Evolutionary conservation across 1,140 invertebrate species (phyloP).

Genomic region (Aphelinus atriplicis): DNA sequence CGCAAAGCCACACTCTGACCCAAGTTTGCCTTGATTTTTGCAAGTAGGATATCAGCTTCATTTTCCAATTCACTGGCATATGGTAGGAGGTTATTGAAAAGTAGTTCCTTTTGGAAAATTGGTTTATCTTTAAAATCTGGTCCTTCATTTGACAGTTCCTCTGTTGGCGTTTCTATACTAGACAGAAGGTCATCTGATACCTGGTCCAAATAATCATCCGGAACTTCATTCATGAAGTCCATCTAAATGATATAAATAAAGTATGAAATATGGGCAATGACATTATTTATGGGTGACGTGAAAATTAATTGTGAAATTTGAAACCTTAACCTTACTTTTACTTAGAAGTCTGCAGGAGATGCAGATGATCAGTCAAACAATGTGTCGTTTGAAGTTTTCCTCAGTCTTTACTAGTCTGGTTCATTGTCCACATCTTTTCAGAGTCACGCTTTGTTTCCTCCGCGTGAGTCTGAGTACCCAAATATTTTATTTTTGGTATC

Average conservation of each 20-base stretch:
- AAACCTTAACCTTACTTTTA: slow-evolving; percentile 33
- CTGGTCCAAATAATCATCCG: slow-evolving; percentile 28
- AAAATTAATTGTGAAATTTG: neutral
- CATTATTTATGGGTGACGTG: neutral
- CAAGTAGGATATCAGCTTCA: slow-evolving; percentile 71
- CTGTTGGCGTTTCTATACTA: slow-evolving; percentile 18
- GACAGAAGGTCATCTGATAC: slow-evolving; percentile 21
- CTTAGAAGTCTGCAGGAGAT: neutral
- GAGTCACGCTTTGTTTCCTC: slow-evolving; percentile 31
- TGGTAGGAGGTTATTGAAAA: slow-evolving; percentile 75
- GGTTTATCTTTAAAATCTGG: slow-evolving; percentile 28
- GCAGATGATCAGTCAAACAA: neutral
- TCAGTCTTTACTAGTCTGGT: slow-evolving; percentile 13
- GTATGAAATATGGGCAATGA: neutral
- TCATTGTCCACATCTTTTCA: slow-evolving; percentile 21
- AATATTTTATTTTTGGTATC: slow-evolving; percentile 19
- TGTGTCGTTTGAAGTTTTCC: neutral
- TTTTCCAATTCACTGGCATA: slow-evolving; percentile 73
- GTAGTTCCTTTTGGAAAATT: slow-evolving; percentile 70
- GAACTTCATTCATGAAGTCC: slow-evolving; percentile 8
- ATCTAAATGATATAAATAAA: slow-evolving; percentile 8
- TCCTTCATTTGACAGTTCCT: slow-evolving; percentile 17
- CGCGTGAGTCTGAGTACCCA: neutral
- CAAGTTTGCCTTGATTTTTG: slow-evolving; percentile 76
- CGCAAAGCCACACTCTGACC: slow-evolving; percentile 73